These are phyloP conservation scores for Scaptomyza flava DNA, from an alignment of 2,888 invertebrate species.

Conservation along the genomic window DNA sequence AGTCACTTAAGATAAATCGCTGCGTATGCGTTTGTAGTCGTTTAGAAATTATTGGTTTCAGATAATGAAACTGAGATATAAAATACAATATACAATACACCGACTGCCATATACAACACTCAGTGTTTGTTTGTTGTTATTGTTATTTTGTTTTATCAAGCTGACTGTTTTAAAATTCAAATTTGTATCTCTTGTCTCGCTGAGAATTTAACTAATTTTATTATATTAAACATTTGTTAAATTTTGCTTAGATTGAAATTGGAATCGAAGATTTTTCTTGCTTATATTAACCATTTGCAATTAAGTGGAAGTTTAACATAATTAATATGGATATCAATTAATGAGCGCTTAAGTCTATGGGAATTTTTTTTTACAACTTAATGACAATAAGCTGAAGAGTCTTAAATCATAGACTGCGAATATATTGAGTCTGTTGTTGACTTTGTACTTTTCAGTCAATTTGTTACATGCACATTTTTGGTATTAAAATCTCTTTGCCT, in stretches of 20 bases:
- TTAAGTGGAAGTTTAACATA: slow-evolving; percentile 70
- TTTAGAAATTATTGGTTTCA: slow-evolving; percentile 70
- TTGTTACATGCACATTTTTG: background rate
- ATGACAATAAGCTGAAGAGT: too few species aligned
- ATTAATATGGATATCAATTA: slow-evolving; percentile 62
- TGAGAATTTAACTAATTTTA: slow-evolving; percentile 70
- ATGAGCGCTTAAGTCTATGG: slow-evolving; percentile 35
- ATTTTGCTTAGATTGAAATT: slow-evolving; percentile 52
- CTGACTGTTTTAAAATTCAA: slow-evolving; percentile 55
- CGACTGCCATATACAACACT: slow-evolving; percentile 37
- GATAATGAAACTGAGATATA: slow-evolving; percentile 68
- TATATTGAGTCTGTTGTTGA: too few species aligned
- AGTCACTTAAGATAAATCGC: slow-evolving; percentile 73
- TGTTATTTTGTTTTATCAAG: background rate
- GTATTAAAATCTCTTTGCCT: background rate
- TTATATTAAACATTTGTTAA: slow-evolving; percentile 70
- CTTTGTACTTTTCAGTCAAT: background rate
- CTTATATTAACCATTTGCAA: slow-evolving; percentile 62
- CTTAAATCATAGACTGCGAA: too few species aligned
- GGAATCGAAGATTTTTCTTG: slow-evolving; percentile 40
- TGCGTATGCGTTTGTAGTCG: slow-evolving; percentile 47
- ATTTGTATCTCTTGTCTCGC: slow-evolving; percentile 39
- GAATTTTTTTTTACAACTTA: slow-evolving; percentile 26
- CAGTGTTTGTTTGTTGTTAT: slow-evolving; percentile 14
- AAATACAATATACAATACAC: slow-evolving; percentile 40